A percentile compares a stretch with the other conserved stretches of the same genome.
phyloP scores from a whole-genome alignment of 2,113 vertebrate species.

The Lynx canadensis region DNA sequence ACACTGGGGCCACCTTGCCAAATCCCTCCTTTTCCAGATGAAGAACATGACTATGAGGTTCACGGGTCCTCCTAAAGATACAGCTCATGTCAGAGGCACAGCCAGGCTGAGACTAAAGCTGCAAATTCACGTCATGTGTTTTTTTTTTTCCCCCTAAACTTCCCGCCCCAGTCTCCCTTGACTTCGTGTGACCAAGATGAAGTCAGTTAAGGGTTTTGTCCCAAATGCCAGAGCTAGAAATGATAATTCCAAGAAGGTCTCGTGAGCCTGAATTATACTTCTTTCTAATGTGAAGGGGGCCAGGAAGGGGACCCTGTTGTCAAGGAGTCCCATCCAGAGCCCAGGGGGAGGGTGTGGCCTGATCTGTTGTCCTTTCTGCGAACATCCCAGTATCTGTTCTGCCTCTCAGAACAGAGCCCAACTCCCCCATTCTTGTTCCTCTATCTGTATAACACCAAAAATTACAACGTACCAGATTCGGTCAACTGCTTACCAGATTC shows the following conservation, averaged over 20 bases:
- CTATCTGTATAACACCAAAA: slow-evolving; percentile 26
- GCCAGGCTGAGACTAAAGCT: rapidly evolving
- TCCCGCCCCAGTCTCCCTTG: not conserved
- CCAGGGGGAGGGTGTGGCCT: not conserved
- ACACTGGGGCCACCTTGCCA: not conserved
- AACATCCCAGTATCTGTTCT: not conserved
- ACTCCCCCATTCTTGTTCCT: not conserved
- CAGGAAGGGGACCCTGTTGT: not conserved
- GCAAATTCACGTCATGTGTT: rapidly evolving
- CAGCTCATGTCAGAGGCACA: not conserved
- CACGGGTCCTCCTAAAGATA: not conserved
- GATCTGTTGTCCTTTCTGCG: not conserved
- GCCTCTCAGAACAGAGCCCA: not conserved
- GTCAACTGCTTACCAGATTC: slow-evolving; percentile 51
- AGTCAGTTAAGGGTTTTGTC: not conserved
- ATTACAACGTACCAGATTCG: slow-evolving; percentile 23
- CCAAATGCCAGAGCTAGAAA: not conserved
- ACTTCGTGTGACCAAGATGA: too few species aligned
- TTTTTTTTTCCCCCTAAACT: not conserved
- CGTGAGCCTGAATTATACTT: not conserved
- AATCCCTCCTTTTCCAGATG: not conserved
- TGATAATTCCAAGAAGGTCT: not conserved
- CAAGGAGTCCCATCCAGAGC: not conserved
- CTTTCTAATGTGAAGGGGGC: not conserved
- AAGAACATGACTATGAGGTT: not conserved